Conservation (phyloP, 30 jellyfish, hydroid and myxozoan genomes). For the Nemopilema nomurai region DNA sequence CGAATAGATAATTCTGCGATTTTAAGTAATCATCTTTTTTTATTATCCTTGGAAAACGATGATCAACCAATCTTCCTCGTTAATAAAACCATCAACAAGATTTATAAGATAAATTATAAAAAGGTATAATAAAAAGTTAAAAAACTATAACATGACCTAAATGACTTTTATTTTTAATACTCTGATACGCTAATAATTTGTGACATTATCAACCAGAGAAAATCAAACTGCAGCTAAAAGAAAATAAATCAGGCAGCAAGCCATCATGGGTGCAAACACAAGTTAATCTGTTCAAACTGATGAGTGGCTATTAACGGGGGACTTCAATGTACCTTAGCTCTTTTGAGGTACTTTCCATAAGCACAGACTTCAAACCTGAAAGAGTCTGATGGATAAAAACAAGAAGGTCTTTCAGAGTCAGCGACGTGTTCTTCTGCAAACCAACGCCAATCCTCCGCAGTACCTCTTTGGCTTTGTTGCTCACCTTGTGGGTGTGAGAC, state of each 20-base stretch:
- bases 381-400: constrained; percentile 52
- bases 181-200: no score
- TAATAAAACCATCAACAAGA: no score
- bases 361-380: constrained; percentile 6
- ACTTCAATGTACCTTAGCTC: constrained; percentile 1
- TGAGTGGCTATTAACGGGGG: background rate
- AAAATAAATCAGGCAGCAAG: background rate
- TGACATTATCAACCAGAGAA: no score
- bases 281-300: no score
- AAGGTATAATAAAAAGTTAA: no score
- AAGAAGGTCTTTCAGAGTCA: constrained; percentile 46
- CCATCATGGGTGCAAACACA: background rate
- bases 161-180: no score
- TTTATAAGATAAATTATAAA: no score
- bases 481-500: constrained; percentile 65
- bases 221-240: background rate
- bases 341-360: background rate
- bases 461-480: constrained; percentile 82
- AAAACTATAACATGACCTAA: no score
- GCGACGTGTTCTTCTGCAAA: constrained; percentile 65
- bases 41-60: no score
- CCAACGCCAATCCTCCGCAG: constrained; percentile 82
- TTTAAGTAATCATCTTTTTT: no score
- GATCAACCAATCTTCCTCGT: no score
- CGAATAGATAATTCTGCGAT: no score